Evolutionary conservation across 1,140 invertebrate species (phyloP), one percentile per base, ranked within the genome.

Genomic region (Homarus americanus): DNA sequence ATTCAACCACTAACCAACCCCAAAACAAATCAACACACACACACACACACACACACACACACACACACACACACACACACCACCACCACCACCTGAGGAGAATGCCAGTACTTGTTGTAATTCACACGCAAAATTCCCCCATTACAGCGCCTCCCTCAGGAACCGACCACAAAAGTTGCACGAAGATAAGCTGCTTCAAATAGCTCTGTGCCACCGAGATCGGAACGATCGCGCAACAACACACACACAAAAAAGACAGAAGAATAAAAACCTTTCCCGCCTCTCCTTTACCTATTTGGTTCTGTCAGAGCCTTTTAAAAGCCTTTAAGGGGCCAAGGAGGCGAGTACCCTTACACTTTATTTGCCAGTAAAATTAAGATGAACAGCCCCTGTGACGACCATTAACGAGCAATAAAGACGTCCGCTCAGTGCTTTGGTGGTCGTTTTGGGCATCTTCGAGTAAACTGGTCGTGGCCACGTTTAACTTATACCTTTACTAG

Each of bases 361-460:
- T 90, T 90, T 84, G 87, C 87, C 87, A 90, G 87, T 90, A 90
- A 90, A 90, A 90, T 90, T 90, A 90, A 90, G 87, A 90, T 90
- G 87, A 90, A 90, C 87, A 82, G 40, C 80, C 87, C 80, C 36
- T 66, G 87, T 90, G 80, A 90, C 80, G 87, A 78, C 87, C 80
- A 90, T 90, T 90, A 90, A 90, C 79, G 79, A 44, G 49, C 80
- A 76, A 90, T 90, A 90, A 90, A 90, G 80, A n/a, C 80, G 80
- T 90, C 87, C 34, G 41, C 72, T 63, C 53, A 78, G 80, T 83
- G 87, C 80, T 90, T n/a, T 44, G 49, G 40, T 34, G 41, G 82
- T 63, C 58, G 38, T 63, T 49, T 53, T 66, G 66, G 78, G 17
- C 63, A 38, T 34, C 63, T 82, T 34, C 34, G 66, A 63, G 75